Percentiles rank a stretch among this genome's conserved stretches.
These are phyloP conservation scores for Eretmocerus hayati DNA, from an alignment of 2,888 invertebrate genomes.

Conservation along the genomic window DNA sequence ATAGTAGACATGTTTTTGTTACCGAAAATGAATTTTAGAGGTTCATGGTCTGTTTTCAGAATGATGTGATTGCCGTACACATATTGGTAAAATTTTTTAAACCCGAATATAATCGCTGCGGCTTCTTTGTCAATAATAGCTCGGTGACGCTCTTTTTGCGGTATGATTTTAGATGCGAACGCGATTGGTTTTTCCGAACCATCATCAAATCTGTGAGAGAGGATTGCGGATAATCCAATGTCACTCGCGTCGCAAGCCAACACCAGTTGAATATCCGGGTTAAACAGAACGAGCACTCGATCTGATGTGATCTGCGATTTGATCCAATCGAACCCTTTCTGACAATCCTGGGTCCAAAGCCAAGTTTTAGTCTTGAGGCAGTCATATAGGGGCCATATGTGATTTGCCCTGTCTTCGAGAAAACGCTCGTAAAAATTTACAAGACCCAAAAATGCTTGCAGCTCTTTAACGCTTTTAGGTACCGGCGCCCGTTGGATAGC, in stretches of 20 bases:
- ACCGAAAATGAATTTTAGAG: constrained; percentile 15
- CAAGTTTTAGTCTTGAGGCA: constrained; percentile 27
- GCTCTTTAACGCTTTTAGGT: constrained; percentile 9
- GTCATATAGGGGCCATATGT: constrained; percentile 30
- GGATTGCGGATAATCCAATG: constrained; percentile 4
- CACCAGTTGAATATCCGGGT: constrained; percentile 4
- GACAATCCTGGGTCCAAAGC: constrained; percentile 3
- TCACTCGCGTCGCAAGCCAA: constrained; percentile 8
- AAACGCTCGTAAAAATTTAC: constrained; percentile 37
- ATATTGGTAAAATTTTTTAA: constrained; percentile 16
- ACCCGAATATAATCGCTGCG: constrained; percentile 19
- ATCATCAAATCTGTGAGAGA: constrained; percentile 11
- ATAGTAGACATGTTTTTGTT: constrained; percentile 15
- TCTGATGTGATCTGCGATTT: constrained; percentile 7
- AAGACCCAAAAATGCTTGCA: constrained; percentile 29
- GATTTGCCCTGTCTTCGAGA: constrained; percentile 29
- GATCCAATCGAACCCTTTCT: constrained; percentile 3
- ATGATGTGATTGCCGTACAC: constrained; percentile 12
- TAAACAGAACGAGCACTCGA: background rate
- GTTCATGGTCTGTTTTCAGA: constrained; percentile 18
- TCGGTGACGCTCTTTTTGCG: constrained; percentile 8
- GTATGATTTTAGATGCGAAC: constrained; percentile 14
- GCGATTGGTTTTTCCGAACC: constrained; percentile 17
- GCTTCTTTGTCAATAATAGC: constrained; percentile 19
- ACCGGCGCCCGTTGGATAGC: constrained; percentile 12